phyloP scores from a whole-genome alignment of 2,888 invertebrate genomes.

The Bellardia bayeri region DNA sequence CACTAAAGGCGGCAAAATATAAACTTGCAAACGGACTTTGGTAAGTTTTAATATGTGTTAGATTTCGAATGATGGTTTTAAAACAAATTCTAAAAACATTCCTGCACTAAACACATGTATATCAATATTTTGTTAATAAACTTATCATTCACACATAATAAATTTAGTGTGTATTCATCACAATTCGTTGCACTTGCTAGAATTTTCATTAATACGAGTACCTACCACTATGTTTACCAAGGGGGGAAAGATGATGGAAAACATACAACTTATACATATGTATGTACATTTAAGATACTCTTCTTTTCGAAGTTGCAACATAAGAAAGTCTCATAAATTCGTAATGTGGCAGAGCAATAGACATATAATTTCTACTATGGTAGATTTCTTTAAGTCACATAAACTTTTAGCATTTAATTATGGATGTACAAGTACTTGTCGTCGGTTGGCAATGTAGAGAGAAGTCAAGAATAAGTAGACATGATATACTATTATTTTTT shows the following conservation, averaged over 20 bases:
- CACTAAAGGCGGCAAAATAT: too few species aligned
- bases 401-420: slow-evolving; percentile 38
- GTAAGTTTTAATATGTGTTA: too few species aligned
- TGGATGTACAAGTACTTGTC: slow-evolving; percentile 21
- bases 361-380: slow-evolving; percentile 19
- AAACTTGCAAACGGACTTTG: too few species aligned
- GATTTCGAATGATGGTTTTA: too few species aligned
- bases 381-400: slow-evolving; percentile 27
- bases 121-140: not conserved
- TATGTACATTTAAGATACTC: slow-evolving; percentile 12
- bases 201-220: not conserved
- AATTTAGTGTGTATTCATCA: not conserved
- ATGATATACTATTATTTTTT: not conserved
- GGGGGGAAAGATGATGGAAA: slow-evolving; percentile 13
- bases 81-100: too few species aligned
- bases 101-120: too few species aligned
- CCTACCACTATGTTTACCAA: not conserved
- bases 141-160: not conserved
- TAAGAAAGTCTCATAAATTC: slow-evolving; percentile 50
- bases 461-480: slow-evolving; percentile 24
- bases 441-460: slow-evolving; percentile 18
- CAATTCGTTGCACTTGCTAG: not conserved
- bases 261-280: slow-evolving; percentile 9
- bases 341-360: slow-evolving; percentile 26
- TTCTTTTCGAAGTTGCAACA: slow-evolving; percentile 41